Evolutionary conservation across 92 coral and sea anemone genomes (phyloP).

Genomic region (Hydrozoanthus gracilis): DNA sequence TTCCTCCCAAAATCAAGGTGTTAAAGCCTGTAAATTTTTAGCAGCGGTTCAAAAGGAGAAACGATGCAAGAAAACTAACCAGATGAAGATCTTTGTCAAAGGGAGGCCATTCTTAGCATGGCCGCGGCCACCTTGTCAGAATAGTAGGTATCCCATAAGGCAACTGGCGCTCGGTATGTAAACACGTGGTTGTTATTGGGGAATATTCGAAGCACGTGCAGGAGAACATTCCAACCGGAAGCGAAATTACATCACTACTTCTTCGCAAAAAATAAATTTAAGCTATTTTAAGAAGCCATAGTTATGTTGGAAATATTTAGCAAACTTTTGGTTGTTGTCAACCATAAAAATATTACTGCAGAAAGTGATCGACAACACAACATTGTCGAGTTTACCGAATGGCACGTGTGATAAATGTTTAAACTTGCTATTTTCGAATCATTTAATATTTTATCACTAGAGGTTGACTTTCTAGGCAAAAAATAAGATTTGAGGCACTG

Average conservation of each 20-base stretch:
- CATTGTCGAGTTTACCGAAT: neutral
- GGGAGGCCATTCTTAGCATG: constrained; percentile 95
- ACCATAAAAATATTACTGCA: neutral
- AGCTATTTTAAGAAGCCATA: neutral
- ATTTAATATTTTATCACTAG: constrained; percentile 40
- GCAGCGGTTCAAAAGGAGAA: constrained; percentile 51
- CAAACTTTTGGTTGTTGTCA: neutral
- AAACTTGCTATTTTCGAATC: constrained; percentile 55
- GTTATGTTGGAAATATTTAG: neutral
- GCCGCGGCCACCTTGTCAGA: constrained; percentile 97
- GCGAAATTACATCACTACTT: neutral
- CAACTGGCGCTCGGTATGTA: constrained; percentile 70
- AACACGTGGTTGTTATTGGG: constrained; percentile 91
- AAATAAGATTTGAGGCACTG: neutral
- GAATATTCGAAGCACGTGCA: constrained; percentile 67
- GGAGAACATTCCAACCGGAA: constrained; percentile 48
- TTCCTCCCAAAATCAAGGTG: constrained; percentile 44
- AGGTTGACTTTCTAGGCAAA: neutral
- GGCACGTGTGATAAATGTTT: constrained; percentile 75
- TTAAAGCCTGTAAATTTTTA: constrained; percentile 49
- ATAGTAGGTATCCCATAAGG: constrained; percentile 70
- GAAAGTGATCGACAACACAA: neutral
- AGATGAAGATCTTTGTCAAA: constrained; percentile 73
- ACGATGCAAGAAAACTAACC: constrained; percentile 88
- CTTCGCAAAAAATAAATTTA: neutral